Evolutionary conservation across 2,888 invertebrate species (phyloP).

Genomic region (Spilosoma lubricipeda): DNA sequence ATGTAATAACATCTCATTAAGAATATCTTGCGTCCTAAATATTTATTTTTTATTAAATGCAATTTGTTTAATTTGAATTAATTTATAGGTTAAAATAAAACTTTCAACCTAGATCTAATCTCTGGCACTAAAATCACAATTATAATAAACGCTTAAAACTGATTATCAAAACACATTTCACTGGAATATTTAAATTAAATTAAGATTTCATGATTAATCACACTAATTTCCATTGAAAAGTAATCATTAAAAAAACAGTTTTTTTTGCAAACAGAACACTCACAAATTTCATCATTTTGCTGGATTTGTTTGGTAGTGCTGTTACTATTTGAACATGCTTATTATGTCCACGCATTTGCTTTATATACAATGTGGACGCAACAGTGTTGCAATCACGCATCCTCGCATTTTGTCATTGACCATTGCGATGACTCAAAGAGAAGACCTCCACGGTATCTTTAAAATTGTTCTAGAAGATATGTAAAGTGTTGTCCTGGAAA

Average conservation of each 20-base stretch:
- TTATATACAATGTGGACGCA: slow-evolving; percentile 21
- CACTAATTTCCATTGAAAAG: background rate
- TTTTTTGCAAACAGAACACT: slow-evolving; percentile 14
- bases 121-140: background rate
- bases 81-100: background rate
- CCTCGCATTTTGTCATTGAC: slow-evolving; percentile 21
- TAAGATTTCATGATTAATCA: background rate
- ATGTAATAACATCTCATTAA: background rate
- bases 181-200: background rate
- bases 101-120: background rate
- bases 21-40: background rate
- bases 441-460: background rate
- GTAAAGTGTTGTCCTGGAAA: background rate
- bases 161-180: background rate
- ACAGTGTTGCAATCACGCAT: slow-evolving; percentile 16
- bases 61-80: background rate
- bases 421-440: slow-evolving; percentile 11
- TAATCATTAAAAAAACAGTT: background rate
- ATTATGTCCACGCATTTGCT: background rate
- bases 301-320: slow-evolving; percentile 11
- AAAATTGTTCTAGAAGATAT: background rate
- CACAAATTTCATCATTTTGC: slow-evolving; percentile 26
- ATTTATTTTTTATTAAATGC: background rate
- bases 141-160: background rate
- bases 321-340: slow-evolving; percentile 11